Percentiles rank a stretch among this genome's conserved stretches.
Evolutionary conservation across 2,113 vertebrate genomes (phyloP).

Genomic region (Odocoileus virginianus): DNA sequence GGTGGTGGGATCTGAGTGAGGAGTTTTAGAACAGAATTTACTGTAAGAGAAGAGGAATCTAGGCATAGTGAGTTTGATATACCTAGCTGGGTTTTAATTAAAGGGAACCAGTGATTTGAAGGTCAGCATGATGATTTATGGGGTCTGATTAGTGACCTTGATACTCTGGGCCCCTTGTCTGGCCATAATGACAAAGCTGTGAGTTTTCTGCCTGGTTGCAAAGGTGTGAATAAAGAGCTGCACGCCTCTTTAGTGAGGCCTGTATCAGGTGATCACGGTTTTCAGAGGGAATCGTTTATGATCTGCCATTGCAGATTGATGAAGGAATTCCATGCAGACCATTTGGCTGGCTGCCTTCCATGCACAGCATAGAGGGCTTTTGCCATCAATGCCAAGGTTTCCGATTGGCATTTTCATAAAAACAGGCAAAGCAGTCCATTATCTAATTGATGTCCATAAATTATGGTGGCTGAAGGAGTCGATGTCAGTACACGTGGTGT

Average conservation of each 20-base stretch:
- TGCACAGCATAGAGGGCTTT: slow-evolving; percentile 28
- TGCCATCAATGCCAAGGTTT: slow-evolving; percentile 47
- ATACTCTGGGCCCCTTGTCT: background rate
- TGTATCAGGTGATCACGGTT: background rate
- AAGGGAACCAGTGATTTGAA: background rate
- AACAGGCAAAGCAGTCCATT: slow-evolving; percentile 56
- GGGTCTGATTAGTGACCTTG: background rate
- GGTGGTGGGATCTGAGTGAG: background rate
- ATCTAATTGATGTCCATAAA: slow-evolving; percentile 69
- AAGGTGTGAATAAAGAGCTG: background rate
- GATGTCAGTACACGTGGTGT: background rate
- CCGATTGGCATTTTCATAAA: slow-evolving; percentile 65
- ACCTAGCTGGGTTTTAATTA: background rate
- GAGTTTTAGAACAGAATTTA: background rate
- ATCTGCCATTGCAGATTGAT: slow-evolving; percentile 38
- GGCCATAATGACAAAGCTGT: background rate
- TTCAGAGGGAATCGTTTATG: background rate
- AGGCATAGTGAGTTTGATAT: background rate
- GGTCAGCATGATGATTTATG: background rate
- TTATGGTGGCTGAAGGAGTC: slow-evolving; percentile 9
- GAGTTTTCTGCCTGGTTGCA: background rate
- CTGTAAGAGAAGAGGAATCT: background rate
- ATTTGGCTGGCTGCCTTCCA: slow-evolving; percentile 29
- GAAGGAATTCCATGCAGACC: slow-evolving; percentile 39
- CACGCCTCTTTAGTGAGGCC: background rate